Percentiles rank a stretch among this genome's conserved stretches.
phyloP scores from a whole-genome alignment of 2,888 invertebrate species.

The Phengaris arion region DNA sequence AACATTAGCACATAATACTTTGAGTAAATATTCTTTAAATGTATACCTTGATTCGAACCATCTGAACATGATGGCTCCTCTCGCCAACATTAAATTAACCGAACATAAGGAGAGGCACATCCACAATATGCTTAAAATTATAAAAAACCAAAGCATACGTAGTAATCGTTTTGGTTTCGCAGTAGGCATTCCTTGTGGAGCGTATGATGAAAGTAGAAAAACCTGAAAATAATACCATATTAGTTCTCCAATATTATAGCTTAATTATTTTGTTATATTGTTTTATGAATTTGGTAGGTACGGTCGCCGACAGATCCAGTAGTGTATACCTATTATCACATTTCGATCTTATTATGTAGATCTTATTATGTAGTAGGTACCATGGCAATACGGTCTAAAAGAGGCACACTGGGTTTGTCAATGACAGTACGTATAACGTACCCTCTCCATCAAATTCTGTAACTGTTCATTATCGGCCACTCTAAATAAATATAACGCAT shows the following conservation, averaged over 20 bases:
- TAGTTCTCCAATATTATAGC: not conserved
- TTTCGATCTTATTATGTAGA: no score
- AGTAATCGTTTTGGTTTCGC: conserved; percentile 84
- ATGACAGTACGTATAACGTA: conserved; percentile 51
- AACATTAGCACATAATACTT: no score
- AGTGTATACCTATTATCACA: not conserved
- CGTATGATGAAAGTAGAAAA: conserved; percentile 85
- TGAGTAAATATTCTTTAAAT: not conserved
- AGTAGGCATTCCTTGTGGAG: conserved; percentile 80
- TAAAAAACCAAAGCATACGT: conserved; percentile 85
- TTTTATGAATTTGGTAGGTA: no score
- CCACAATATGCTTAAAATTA: conserved; percentile 84
- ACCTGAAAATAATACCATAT: conserved; percentile 66
- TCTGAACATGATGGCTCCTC: conserved; percentile 81
- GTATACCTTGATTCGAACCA: conserved; percentile 81
- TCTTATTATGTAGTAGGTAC: no score
- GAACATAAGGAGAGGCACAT: conserved; percentile 83
- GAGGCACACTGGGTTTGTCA: no score
- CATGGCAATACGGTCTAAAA: no score
- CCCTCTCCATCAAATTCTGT: conserved; percentile 90
- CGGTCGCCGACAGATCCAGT: not conserved
- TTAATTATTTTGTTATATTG: not conserved
- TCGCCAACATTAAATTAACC: conserved; percentile 82
- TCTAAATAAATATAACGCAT: conserved; percentile 86
- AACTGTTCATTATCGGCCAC: conserved; percentile 89